These are phyloP conservation scores for Abramis brama DNA, from an alignment of 2,113 vertebrate species.

Conservation along the genomic window DNA sequence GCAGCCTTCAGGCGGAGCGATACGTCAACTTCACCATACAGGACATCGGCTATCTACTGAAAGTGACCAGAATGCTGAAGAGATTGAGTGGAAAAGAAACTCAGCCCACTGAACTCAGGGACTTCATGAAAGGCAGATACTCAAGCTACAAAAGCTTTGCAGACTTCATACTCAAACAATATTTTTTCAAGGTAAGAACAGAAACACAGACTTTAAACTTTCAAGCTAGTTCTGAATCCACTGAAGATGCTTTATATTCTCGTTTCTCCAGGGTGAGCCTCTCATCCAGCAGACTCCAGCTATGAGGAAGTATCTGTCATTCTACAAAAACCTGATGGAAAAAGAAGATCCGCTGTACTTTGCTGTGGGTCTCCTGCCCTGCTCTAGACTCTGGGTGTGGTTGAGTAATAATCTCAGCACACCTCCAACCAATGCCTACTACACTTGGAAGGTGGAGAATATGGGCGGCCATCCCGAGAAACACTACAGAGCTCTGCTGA, in stretches of 20 bases:
- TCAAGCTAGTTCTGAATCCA: not conserved
- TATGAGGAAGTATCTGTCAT: slow-evolving; percentile 39
- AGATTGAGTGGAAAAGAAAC: slow-evolving; percentile 15
- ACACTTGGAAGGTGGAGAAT: slow-evolving; percentile 43
- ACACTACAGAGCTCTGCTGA: slow-evolving; percentile 51
- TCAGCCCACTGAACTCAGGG: not conserved
- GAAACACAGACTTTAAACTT: not conserved
- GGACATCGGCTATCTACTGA: slow-evolving; percentile 44
- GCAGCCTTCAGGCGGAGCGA: slow-evolving; percentile 47
- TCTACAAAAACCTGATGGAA: slow-evolving; percentile 28
- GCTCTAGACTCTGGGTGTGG: slow-evolving; percentile 53
- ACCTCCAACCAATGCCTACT: slow-evolving; percentile 45
- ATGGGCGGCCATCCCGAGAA: slow-evolving; percentile 39
- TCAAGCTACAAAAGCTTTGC: slow-evolving; percentile 22
- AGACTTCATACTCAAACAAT: not conserved
- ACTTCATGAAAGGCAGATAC: slow-evolving; percentile 37
- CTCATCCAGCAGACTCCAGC: slow-evolving; percentile 32
- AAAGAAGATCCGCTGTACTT: slow-evolving; percentile 50
- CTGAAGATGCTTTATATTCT: not conserved
- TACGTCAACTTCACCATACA: slow-evolving; percentile 53
- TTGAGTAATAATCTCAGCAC: slow-evolving; percentile 39
- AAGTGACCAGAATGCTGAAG: slow-evolving; percentile 49
- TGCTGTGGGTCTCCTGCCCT: slow-evolving; percentile 55
- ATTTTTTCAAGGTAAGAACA: slow-evolving; percentile 49
- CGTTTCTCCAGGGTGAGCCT: slow-evolving; percentile 27